Base-by-base conservation (phyloP, 2,113 vertebrate genomes). In the Colius striatus region DNA sequence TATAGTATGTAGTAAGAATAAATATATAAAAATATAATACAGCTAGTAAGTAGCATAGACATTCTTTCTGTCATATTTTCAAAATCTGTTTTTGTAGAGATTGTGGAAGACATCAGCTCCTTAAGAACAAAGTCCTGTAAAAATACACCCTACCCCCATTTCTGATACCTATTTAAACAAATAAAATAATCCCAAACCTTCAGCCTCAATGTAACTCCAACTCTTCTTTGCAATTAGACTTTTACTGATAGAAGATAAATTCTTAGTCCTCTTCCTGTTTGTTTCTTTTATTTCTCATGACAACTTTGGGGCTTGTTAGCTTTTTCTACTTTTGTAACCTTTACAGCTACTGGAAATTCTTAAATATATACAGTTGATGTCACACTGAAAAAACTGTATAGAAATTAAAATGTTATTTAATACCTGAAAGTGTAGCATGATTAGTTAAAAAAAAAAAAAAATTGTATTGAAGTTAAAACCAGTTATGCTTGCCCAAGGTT, bases 401-500 rank as follows among this genome's bases (percentile, higher is more conserved):
- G 34, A 60, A 70, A 90, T 66, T 47, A 90, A 83, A 61, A 26
- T 67, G 77, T 53, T 76, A 71, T 77, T 89, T 62, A 76, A 78
- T 67, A 87, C 73, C 62, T 87, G 72, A 45, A 91, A 85, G 53
- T 83, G 29, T 29, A 72, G 62, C 60, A 23, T 53, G 45, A 86
- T 80, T 83, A 90, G 72, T 90, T 84, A 48, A 19, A 71, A 74
- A 95, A 85, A 67, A 30, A 34, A 95, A 85, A 67, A 30, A 34
- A 48, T 83, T 83, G 66, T 89, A 96, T 94, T 96, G 53, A 95
- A 93, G 55, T 84, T 68, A 74, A 73, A 94, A 66, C 23, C 57
- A 74, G 57, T 95, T 87, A 60, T 67, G 70, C 81, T 45, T 90
- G 67, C 66, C 82, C 73, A 75, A 80, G 65, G 77, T 79, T 87